phyloP scores from a whole-genome alignment of 2,888 invertebrate genomes.

The Hypselothyrea guttata region DNA sequence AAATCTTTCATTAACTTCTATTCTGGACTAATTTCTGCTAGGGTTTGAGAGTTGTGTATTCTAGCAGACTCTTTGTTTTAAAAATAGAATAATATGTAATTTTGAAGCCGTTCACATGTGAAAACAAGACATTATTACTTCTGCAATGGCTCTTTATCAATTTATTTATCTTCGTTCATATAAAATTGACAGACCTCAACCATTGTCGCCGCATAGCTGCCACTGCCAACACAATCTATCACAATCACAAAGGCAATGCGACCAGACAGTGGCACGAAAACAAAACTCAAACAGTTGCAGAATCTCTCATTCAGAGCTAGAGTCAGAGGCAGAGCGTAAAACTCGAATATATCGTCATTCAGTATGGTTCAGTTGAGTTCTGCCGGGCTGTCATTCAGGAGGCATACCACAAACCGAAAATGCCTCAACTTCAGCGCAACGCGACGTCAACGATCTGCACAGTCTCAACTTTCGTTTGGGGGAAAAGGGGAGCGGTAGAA shows the following conservation, averaged over 20 bases:
- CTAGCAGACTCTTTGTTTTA: no score
- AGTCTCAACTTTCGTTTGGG: neutral
- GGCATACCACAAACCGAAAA: constrained; percentile 66
- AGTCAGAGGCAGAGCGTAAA: neutral
- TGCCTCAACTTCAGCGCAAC: constrained; percentile 60
- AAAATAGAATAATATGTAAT: no score
- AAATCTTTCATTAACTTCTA: no score
- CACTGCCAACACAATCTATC: constrained; percentile 61
- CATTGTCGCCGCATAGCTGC: constrained; percentile 50
- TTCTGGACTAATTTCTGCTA: no score
- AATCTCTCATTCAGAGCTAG: constrained; percentile 7
- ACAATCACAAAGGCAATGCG: constrained; percentile 65
- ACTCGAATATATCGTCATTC: constrained; percentile 43
- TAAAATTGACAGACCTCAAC: constrained; percentile 43
- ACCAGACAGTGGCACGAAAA: constrained; percentile 46
- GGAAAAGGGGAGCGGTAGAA: neutral
- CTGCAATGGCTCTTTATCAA: constrained; percentile 4
- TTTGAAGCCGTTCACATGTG: no score
- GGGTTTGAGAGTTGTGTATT: no score
- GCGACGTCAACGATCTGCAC: constrained; percentile 33
- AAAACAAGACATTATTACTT: no score
- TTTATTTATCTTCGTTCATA: constrained; percentile 6
- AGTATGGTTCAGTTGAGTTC: constrained; percentile 31
- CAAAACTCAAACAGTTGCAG: constrained; percentile 14
- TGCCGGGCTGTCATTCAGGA: constrained; percentile 55